Conservation (phyloP, 2,113 vertebrate genomes). For the Castor canadensis region DNA sequence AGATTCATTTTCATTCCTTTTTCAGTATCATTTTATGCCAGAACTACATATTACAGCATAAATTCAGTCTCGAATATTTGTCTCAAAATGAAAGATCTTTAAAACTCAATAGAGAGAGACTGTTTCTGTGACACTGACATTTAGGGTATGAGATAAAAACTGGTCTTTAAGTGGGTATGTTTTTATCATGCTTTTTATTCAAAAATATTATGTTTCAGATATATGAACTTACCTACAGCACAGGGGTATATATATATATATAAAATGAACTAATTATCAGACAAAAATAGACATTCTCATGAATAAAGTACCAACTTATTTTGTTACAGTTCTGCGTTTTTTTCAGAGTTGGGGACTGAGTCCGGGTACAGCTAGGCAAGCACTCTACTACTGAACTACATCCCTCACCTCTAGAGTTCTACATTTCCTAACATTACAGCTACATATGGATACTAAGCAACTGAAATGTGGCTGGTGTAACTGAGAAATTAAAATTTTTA, state of each 20-base stretch:
- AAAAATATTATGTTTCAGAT: no score
- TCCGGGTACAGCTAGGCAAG: no score
- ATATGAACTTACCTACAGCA: neutral
- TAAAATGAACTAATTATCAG: neutral
- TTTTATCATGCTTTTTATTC: no score
- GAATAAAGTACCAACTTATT: neutral
- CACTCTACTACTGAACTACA: no score
- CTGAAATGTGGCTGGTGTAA: neutral
- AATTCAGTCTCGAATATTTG: neutral
- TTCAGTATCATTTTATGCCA: neutral
- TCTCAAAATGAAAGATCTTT: no score
- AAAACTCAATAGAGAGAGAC: no score
- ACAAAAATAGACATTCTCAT: neutral
- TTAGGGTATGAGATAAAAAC: no score
- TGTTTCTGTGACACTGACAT: no score
- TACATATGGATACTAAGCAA: neutral
- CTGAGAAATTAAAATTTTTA: neutral
- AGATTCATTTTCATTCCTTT: conserved; percentile 1
- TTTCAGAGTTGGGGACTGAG: no score
- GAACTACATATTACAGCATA: neutral
- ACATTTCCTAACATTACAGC: neutral
- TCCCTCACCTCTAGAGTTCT: no score
- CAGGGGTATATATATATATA: neutral
- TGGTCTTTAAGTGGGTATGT: no score
- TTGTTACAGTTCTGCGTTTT: neutral